Conservation (phyloP, 2,113 vertebrate genomes). For the Caloenas nicobarica region DNA sequence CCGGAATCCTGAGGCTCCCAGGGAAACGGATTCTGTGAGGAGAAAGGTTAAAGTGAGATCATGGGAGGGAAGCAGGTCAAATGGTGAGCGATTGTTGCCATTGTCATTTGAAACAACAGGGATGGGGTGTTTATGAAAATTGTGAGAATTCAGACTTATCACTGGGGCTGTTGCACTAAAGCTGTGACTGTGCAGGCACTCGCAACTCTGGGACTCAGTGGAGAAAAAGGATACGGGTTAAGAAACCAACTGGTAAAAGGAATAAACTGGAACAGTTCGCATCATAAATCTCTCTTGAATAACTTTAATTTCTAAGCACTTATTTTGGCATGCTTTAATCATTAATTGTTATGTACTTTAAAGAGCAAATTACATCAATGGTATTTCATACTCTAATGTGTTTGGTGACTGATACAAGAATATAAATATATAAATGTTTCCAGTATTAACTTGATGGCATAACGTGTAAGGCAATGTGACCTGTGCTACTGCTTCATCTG, state of each 20-base stretch:
- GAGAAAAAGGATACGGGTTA: not conserved
- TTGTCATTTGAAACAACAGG: not conserved
- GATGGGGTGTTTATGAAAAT: not conserved
- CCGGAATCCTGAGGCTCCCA: not conserved
- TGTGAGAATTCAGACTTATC: not conserved
- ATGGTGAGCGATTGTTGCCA: slow-evolving; percentile 74
- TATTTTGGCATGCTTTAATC: not conserved
- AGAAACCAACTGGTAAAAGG: not conserved
- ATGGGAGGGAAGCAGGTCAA: slow-evolving; percentile 86
- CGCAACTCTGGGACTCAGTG: not conserved
- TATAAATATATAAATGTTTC: not conserved
- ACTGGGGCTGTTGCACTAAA: not conserved
- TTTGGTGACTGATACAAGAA: not conserved
- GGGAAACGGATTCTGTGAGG: slow-evolving; percentile 57
- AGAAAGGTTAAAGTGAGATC: slow-evolving; percentile 64
- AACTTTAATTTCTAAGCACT: not conserved
- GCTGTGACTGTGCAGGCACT: not conserved
- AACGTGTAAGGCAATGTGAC: not conserved
- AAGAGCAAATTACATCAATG: not conserved
- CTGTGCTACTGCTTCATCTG: not conserved
- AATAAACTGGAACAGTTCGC: not conserved
- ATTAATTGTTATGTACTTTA: not conserved
- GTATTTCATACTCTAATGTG: not conserved
- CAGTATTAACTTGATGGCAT: not conserved
- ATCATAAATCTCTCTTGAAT: not conserved